Conservation (phyloP, 2,888 invertebrate genomes). For the Tachystola acroxantha region DNA sequence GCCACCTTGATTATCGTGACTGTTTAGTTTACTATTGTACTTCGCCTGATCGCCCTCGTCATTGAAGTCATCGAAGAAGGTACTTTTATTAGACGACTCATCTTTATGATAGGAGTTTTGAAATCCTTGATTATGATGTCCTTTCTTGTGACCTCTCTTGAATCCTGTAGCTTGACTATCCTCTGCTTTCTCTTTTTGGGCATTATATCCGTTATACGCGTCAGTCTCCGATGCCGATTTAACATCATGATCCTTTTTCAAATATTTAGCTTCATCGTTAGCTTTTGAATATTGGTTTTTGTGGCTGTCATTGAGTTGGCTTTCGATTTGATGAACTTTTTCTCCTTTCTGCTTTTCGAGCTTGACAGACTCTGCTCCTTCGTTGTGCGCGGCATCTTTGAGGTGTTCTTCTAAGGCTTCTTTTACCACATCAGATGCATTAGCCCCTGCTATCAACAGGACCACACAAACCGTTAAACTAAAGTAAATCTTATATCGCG, state of each 20-base stretch:
- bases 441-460: constrained; percentile 37
- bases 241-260: constrained; percentile 64
- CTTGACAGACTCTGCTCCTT: constrained; percentile 58
- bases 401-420: constrained; percentile 69
- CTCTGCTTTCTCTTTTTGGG: constrained; percentile 63
- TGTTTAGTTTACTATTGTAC: constrained; percentile 59
- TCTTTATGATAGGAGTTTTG: constrained; percentile 84
- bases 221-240: constrained; percentile 65
- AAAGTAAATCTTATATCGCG: constrained; percentile 36
- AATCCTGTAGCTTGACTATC: constrained; percentile 57
- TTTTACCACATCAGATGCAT: constrained; percentile 53
- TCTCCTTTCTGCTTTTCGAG: constrained; percentile 67
- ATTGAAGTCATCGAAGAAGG: constrained; percentile 81
- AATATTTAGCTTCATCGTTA: constrained; percentile 64
- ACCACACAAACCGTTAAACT: constrained; percentile 39
- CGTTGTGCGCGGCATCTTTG: constrained; percentile 61
- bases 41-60: constrained; percentile 69
- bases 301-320: constrained; percentile 56
- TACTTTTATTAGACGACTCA: constrained; percentile 83
- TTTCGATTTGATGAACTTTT: constrained; percentile 64
- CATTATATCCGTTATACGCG: constrained; percentile 60
- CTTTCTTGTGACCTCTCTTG: constrained; percentile 80
- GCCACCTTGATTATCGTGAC: constrained; percentile 59
- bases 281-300: constrained; percentile 66
- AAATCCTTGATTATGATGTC: constrained; percentile 83